These are phyloP conservation scores for Pristionchus exspectatus DNA, from an alignment of 2,888 invertebrate species.

Conservation along the genomic window DNA sequence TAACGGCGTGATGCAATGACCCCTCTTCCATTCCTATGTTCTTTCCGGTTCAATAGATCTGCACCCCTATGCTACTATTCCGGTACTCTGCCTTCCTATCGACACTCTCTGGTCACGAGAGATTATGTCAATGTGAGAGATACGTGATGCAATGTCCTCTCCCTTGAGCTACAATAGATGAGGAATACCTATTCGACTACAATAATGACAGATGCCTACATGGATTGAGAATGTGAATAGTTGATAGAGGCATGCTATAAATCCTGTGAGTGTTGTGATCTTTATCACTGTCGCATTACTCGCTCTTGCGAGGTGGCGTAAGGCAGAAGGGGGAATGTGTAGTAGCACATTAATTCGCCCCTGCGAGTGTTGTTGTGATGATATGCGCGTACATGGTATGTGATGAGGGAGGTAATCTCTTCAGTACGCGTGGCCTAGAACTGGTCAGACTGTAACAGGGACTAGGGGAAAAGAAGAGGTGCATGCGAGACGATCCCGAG, in stretches of 20 bases:
- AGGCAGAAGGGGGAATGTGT: not conserved
- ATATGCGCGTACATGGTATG: not conserved
- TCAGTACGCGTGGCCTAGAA: too few species aligned
- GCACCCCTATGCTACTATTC: not conserved
- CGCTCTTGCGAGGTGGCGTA: not conserved
- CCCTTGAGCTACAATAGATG: not conserved
- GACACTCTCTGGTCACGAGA: not conserved
- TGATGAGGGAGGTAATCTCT: not conserved
- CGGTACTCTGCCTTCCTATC: not conserved
- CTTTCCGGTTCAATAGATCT: not conserved
- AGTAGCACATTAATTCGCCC: not conserved
- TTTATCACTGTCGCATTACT: not conserved
- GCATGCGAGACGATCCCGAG: not conserved
- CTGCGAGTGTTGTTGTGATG: not conserved
- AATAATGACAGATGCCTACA: too few species aligned
- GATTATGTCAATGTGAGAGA: not conserved
- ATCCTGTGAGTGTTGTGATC: not conserved
- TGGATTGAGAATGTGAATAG: too few species aligned
- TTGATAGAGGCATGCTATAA: not conserved
- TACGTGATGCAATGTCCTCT: not conserved
- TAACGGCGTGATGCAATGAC: not conserved
- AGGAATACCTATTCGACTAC: too few species aligned
- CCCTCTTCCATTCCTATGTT: not conserved
- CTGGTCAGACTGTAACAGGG: not conserved
- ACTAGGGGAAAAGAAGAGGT: not conserved